Conservation (phyloP, 2,797 vertebrate species). For the Dromococcyx pavoninus region DNA sequence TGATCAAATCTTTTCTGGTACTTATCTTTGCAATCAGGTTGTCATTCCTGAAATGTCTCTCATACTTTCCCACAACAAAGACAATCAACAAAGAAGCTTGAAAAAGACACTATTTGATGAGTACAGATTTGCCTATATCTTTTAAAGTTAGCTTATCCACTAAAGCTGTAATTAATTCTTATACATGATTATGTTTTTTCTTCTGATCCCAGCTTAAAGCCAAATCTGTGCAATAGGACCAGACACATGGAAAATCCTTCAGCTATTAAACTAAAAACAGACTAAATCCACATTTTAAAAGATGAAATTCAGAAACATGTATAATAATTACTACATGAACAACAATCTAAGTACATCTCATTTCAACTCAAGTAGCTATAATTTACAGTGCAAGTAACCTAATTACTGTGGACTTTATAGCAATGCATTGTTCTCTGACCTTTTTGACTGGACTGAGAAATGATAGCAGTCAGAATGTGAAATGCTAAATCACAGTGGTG, state of each 20-base stretch:
- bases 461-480: not conserved
- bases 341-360: not conserved
- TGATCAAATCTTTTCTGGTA: conserved; percentile 65
- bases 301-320: not conserved
- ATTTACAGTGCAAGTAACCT: conserved; percentile 27
- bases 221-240: conserved; percentile 58
- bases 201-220: conserved; percentile 70
- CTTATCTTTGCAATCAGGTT: conserved; percentile 70
- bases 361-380: conserved; percentile 29
- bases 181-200: conserved; percentile 57
- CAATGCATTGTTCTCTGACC: conserved; percentile 21
- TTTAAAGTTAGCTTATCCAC: conserved; percentile 70
- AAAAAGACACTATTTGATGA: conserved; percentile 55
- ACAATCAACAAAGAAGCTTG: conserved; percentile 61
- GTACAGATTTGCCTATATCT: conserved; percentile 60
- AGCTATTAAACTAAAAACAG: conserved; percentile 44
- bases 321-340: not conserved
- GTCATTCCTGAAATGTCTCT: conserved; percentile 74
- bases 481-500: conserved; percentile 26
- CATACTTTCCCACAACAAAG: conserved; percentile 74
- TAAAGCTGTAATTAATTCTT: conserved; percentile 72
- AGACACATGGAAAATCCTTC: conserved; percentile 69
- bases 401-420: conserved; percentile 18
- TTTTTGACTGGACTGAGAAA: conserved; percentile 39
- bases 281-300: conserved; percentile 28